These are phyloP conservation scores for Ciona savignyi DNA, from an alignment of 23 tunicate species.

Conservation along the genomic window DNA sequence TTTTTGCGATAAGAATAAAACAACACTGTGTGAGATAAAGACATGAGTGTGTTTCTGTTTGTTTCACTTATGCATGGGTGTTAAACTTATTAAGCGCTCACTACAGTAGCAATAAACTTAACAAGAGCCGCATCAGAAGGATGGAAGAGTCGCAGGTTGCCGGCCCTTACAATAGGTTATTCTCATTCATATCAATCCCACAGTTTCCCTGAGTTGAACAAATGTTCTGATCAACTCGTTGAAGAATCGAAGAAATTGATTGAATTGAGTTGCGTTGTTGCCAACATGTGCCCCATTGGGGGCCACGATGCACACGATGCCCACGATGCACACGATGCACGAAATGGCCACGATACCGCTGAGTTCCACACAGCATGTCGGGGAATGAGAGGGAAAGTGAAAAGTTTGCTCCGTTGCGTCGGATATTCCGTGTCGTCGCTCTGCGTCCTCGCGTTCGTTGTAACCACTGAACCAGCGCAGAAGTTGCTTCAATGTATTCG, in stretches of 20 bases:
- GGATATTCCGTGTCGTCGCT: neutral
- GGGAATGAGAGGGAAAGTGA: neutral
- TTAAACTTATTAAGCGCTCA: too few species aligned
- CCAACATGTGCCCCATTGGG: neutral
- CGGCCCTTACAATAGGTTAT: too few species aligned
- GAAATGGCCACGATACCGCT: neutral
- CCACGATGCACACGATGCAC: neutral
- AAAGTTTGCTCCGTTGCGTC: neutral
- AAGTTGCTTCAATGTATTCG: neutral
- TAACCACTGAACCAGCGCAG: constrained; percentile 17
- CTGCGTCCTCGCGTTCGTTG: constrained; percentile 8
- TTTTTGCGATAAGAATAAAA: too few species aligned
- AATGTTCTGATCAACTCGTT: constrained; percentile 17
- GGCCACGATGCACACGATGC: neutral
- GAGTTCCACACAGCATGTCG: neutral
- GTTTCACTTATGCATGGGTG: too few species aligned
- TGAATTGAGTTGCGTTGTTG: constrained; percentile 13
- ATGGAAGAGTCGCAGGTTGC: too few species aligned
- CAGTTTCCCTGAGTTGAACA: constrained; percentile 1
- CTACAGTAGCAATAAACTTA: too few species aligned
- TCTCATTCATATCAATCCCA: too few species aligned
- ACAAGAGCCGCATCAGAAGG: too few species aligned
- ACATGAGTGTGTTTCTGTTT: too few species aligned
- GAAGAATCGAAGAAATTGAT: constrained; percentile 23
- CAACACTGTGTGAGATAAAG: too few species aligned